phyloP scores from a whole-genome alignment of 2,113 vertebrate genomes.

The Ceratotherium simum region DNA sequence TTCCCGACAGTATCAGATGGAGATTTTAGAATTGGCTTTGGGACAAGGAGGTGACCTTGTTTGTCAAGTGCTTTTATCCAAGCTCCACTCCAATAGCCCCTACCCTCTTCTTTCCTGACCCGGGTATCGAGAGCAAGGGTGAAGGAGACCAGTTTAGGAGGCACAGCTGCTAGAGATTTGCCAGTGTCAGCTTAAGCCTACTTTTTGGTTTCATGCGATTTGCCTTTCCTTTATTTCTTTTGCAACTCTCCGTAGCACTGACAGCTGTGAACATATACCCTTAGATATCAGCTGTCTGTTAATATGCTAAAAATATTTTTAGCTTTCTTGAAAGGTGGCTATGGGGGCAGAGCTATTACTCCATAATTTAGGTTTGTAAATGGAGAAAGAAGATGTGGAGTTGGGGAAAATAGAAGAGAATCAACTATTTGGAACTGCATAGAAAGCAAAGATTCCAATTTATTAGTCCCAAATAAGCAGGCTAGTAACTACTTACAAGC shows the following conservation, averaged over 20 bases:
- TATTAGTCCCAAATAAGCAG: background rate
- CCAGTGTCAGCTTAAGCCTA: background rate
- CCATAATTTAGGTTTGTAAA: background rate
- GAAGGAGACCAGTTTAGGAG: background rate
- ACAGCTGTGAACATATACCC: background rate
- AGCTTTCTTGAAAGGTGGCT: slow-evolving; percentile 1
- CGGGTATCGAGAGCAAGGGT: background rate
- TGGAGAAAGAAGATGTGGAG: background rate
- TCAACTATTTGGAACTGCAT: slow-evolving; percentile 16
- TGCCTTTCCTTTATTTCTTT: slow-evolving; percentile 31
- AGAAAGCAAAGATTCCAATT: background rate
- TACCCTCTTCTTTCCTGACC: background rate
- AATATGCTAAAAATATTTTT: slow-evolving; percentile 10
- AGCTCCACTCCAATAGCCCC: background rate
- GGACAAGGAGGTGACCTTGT: background rate
- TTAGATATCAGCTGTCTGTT: background rate
- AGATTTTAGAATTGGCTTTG: background rate
- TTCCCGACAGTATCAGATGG: background rate
- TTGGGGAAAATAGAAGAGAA: background rate
- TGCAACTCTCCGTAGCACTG: background rate
- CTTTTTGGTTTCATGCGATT: background rate
- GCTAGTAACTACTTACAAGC: background rate
- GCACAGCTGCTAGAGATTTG: background rate
- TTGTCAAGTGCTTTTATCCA: background rate
- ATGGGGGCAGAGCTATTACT: background rate